Percentiles rank a stretch among this genome's conserved stretches.
Evolutionary conservation across 2,888 invertebrate genomes (phyloP).

Genomic region (Petrophora chlorosata): DNA sequence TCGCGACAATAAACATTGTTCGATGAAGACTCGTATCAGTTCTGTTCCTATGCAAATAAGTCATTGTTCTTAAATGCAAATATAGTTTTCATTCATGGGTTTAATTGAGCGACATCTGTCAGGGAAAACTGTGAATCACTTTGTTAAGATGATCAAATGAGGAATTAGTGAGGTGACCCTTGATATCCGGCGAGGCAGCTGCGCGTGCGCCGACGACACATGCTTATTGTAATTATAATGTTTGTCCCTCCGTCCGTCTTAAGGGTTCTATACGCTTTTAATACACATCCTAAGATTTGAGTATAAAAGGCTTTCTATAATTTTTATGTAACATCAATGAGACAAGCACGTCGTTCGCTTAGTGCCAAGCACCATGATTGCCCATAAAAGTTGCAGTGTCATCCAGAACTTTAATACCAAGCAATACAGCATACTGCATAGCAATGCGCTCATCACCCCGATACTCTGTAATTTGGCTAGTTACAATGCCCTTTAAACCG

Average conservation of each 20-base stretch:
- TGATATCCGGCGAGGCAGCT: constrained; percentile 77
- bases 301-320: too few species aligned
- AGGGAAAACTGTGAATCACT: constrained; percentile 77
- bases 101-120: constrained; percentile 81
- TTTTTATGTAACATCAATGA: too few species aligned
- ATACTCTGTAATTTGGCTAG: too few species aligned
- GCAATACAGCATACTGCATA: too few species aligned
- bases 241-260: constrained; percentile 48
- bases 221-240: constrained; percentile 67
- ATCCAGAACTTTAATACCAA: too few species aligned
- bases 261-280: constrained; percentile 26
- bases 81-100: constrained; percentile 74
- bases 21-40: constrained; percentile 54
- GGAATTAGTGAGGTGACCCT: constrained; percentile 75
- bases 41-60: constrained; percentile 69
- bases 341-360: too few species aligned
- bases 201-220: constrained; percentile 46
- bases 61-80: constrained; percentile 76
- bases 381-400: too few species aligned
- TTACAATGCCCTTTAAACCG: too few species aligned
- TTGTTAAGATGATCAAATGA: constrained; percentile 74
- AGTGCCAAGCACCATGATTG: too few species aligned
- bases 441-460: too few species aligned
- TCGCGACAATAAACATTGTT: constrained; percentile 76
- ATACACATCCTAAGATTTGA: background rate